Conservation (phyloP, 2,888 invertebrate species). For the Sinhomidia bicolor region DNA sequence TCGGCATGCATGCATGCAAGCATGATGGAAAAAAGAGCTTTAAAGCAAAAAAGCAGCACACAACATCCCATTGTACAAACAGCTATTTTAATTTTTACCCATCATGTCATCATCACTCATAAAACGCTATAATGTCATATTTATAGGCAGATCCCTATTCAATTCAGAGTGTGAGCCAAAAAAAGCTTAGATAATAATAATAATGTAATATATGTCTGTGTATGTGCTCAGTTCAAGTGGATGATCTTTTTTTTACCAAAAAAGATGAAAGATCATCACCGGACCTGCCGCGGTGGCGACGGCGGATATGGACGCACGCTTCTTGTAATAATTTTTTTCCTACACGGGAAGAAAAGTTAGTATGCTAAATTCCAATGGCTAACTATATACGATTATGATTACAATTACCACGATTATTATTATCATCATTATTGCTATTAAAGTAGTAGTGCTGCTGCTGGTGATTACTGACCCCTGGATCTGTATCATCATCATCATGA, state of each 20-base stretch:
- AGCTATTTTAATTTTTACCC: constrained; percentile 1
- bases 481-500: constrained; percentile 45
- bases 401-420: constrained; percentile 31
- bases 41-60: background rate
- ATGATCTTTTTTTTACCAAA: background rate
- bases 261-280: background rate
- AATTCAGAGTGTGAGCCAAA: too few relatives aligned
- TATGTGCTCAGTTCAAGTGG: too few relatives aligned
- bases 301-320: background rate
- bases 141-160: background rate
- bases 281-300: constrained; percentile 4
- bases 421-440: constrained; percentile 46
- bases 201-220: too few relatives aligned
- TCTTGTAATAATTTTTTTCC: background rate
- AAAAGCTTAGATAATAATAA: too few relatives aligned
- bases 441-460: constrained; percentile 45
- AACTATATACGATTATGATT: constrained; percentile 39
- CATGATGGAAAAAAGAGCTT: background rate
- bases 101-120: constrained; percentile 16
- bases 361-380: background rate
- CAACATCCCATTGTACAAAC: background rate
- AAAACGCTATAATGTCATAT: background rate
- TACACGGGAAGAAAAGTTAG: background rate
- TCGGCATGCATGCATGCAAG: too few relatives aligned
- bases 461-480: constrained; percentile 64